Evolutionary conservation across 2,888 invertebrate species (phyloP).

Genomic region (Criorhina ranunculi): DNA sequence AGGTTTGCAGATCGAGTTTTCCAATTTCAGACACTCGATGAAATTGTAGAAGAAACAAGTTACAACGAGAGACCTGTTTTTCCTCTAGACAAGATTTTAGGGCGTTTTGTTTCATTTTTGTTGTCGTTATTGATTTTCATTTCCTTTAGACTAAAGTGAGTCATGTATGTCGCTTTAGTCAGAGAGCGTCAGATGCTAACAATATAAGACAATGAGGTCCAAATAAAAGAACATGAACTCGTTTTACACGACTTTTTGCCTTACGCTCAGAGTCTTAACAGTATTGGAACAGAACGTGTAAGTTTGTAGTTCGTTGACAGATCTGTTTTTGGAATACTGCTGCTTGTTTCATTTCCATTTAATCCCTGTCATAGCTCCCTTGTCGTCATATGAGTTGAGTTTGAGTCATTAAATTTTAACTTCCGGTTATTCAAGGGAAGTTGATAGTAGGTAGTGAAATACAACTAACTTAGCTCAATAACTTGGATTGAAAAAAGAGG

Average conservation of each 20-base stretch:
- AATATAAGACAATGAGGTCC: too few species aligned
- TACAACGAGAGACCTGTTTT: slow-evolving; percentile 59
- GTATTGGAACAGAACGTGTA: background rate
- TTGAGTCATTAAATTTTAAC: too few species aligned
- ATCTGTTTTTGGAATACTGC: background rate
- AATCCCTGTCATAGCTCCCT: too few species aligned
- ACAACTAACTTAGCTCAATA: too few species aligned
- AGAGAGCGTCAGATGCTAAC: slow-evolving; percentile 3
- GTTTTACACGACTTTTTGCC: background rate
- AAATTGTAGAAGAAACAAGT: slow-evolving; percentile 35
- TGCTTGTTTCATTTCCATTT: too few species aligned
- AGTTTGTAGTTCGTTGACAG: background rate
- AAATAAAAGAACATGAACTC: slow-evolving; percentile 7
- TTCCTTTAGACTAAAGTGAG: slow-evolving; percentile 27
- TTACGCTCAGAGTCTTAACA: background rate
- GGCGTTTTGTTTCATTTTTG: slow-evolving; percentile 14
- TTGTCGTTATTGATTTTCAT: slow-evolving; percentile 11
- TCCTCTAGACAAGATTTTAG: slow-evolving; percentile 3
- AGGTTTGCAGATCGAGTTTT: slow-evolving; percentile 43
- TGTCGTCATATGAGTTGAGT: too few species aligned
- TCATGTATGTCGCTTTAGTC: slow-evolving; percentile 12
- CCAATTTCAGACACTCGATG: slow-evolving; percentile 33
- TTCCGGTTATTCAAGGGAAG: too few species aligned
- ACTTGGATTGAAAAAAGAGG: too few species aligned
- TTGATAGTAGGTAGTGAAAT: too few species aligned